Base-by-base conservation (phyloP, 2,888 invertebrate species). In the Drosophila helvetica region DNA sequence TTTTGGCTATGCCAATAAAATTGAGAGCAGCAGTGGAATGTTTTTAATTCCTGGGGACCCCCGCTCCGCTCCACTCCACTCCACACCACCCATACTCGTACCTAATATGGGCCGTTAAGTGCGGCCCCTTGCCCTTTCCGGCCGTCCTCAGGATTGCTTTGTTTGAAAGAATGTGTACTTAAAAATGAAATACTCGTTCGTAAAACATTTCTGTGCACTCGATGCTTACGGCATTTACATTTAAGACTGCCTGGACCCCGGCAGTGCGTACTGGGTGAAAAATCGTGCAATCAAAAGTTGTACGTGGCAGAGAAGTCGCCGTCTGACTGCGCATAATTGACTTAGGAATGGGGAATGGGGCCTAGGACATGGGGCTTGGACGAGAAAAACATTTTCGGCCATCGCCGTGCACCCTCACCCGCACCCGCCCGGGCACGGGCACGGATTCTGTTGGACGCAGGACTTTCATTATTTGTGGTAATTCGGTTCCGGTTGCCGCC, bases 391-490 rank as follows among this genome's bases (percentile, higher is more conserved):
- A 12, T 7, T n/a, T 27, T 8, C 50, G 53, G 22, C 54, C 6
- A 30, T 43, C 19, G 55, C 38, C 43, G 5, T 33, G 25, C 48
- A n/a, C 15, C 52, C 19, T n/a, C n/a, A n/a, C n/a, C n/a, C n/a
- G n/a, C n/a, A n/a, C n/a, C n/a, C n/a, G n/a, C n/a, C n/a, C n/a
- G n/a, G n/a, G n/a, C n/a, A n/a, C n/a, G n/a, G n/a, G 18, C 46
- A n/a, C 25, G 22, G 48, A 56, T 47, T 51, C 46, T 46, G 46
- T 72, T 56, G 27, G 17, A n/a, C 45, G 38, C 38, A 7, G n/a
- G n/a, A 15, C 66, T 75, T 82, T 80, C 88, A 82, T 82, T 87
- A 86, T 80, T 79, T 73, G 53, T 61, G 60, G 47, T 83, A 82
- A 82, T 86, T 82, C 80, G 86, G 68, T 77, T 77, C 61, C 63